Conservation (phyloP, 2,888 invertebrate species). For the Nephrotoma guestfalica region DNA sequence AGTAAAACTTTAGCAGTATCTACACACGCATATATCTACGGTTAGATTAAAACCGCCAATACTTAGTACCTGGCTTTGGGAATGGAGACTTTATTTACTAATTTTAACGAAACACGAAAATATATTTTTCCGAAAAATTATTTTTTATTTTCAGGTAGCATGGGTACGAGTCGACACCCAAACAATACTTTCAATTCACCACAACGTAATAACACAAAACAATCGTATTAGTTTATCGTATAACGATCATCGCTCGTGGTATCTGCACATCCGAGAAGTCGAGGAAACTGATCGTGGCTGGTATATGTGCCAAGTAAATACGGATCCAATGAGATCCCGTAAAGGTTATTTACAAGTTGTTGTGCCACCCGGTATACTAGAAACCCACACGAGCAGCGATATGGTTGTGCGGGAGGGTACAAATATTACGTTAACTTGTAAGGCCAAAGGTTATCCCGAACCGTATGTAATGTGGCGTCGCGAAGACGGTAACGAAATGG, state of each 20-base stretch:
- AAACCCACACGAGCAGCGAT: constrained; percentile 80
- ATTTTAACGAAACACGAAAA: too few relatives aligned
- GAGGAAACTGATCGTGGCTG: constrained; percentile 80
- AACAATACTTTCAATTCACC: constrained; percentile 82
- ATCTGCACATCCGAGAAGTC: constrained; percentile 74
- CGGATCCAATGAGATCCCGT: constrained; percentile 83
- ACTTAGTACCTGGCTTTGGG: too few relatives aligned
- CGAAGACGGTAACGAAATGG: constrained; percentile 78
- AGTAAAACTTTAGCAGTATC: too few relatives aligned
- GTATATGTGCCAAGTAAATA: constrained; percentile 89
- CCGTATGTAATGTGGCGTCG: constrained; percentile 88
- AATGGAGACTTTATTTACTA: too few relatives aligned
- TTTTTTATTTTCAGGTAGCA: constrained; percentile 48
- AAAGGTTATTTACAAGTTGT: constrained; percentile 85
- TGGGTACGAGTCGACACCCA: constrained; percentile 90
- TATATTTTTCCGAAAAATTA: too few relatives aligned
- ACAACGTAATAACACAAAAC: constrained; percentile 83
- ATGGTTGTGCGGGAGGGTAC: constrained; percentile 83
- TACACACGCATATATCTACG: too few relatives aligned
- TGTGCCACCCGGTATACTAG: constrained; percentile 81
- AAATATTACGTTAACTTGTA: constrained; percentile 75
- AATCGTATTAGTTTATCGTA: constrained; percentile 72
- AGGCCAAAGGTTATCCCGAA: constrained; percentile 77
- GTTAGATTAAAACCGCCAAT: too few relatives aligned
- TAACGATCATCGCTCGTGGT: constrained; percentile 86